Conservation (phyloP, 2,797 vertebrate genomes). For the Chelmon rostratus region DNA sequence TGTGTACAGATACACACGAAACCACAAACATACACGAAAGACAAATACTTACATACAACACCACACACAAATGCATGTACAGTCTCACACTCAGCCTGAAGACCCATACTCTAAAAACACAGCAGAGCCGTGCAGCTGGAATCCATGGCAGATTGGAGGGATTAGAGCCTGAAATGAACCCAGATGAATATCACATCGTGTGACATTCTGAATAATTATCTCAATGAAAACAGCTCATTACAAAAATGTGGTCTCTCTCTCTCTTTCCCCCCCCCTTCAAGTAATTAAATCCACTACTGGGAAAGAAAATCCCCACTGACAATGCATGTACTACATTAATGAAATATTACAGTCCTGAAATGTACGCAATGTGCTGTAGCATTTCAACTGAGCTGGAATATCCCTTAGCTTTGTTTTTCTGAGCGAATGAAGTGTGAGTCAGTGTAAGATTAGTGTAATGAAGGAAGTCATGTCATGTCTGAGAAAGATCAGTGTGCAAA, state of each 20-base stretch:
- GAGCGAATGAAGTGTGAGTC: not conserved
- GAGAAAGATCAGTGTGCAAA: conserved; percentile 18
- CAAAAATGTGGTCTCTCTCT: conserved; percentile 60
- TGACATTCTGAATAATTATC: conserved; percentile 84
- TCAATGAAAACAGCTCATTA: conserved; percentile 81
- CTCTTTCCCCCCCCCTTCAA: conserved; percentile 23
- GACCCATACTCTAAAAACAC: conserved; percentile 43
- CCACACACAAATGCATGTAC: conserved; percentile 10
- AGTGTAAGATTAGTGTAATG: conserved; percentile 2
- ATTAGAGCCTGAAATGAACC: conserved; percentile 76
- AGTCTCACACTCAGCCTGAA: conserved; percentile 30
- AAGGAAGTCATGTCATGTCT: conserved; percentile 23
- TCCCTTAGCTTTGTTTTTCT: conserved; percentile 14
- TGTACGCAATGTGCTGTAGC: conserved; percentile 31
- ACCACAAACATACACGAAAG: not conserved
- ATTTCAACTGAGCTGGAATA: conserved; percentile 25
- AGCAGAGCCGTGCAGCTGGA: conserved; percentile 73
- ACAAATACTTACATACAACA: conserved; percentile 18
- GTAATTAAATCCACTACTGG: conserved; percentile 67
- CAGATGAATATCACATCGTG: conserved; percentile 76
- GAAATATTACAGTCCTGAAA: conserved; percentile 65
- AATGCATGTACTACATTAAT: conserved; percentile 42
- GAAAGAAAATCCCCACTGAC: conserved; percentile 52
- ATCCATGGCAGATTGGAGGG: conserved; percentile 75
- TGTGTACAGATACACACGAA: conserved; percentile 14